phyloP scores from a whole-genome alignment of 2,888 invertebrate genomes.

The Acronicta aceris region DNA sequence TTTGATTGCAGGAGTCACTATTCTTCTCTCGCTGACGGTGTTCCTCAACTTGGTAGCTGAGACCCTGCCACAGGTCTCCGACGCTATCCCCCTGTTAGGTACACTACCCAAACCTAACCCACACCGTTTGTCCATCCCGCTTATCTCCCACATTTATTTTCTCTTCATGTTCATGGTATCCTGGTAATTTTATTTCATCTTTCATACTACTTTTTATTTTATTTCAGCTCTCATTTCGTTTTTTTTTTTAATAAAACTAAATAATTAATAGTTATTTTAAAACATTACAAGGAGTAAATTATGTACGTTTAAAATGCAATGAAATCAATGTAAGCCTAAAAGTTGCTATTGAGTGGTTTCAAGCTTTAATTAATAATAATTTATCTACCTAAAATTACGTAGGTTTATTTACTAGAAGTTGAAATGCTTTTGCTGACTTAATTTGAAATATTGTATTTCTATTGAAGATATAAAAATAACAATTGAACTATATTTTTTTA shows the following conservation, averaged over 20 bases:
- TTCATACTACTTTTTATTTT: slow-evolving; percentile 63
- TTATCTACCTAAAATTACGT: slow-evolving; percentile 32
- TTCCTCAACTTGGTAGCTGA: slow-evolving; percentile 99
- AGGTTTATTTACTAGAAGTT: slow-evolving; percentile 30
- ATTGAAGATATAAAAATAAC: slow-evolving; percentile 15
- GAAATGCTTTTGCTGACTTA: slow-evolving; percentile 43
- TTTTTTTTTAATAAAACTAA: slow-evolving; percentile 66
- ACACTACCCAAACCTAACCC: slow-evolving; percentile 89
- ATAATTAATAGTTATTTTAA: slow-evolving; percentile 81
- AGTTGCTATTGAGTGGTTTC: slow-evolving; percentile 63
- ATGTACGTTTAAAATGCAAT: slow-evolving; percentile 64
- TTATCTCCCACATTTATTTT: slow-evolving; percentile 71
- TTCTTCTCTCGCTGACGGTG: slow-evolving; percentile 99
- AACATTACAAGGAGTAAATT: slow-evolving; percentile 89
- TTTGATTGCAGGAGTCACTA: slow-evolving; percentile 98
- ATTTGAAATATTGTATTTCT: slow-evolving; percentile 14
- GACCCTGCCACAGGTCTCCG: slow-evolving; percentile 99
- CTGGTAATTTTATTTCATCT: slow-evolving; percentile 68
- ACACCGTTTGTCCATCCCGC: slow-evolving; percentile 74
- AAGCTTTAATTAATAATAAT: slow-evolving; percentile 51
- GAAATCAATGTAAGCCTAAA: slow-evolving; percentile 56
- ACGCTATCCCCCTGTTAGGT: slow-evolving; percentile 99
- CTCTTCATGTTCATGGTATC: slow-evolving; percentile 67
- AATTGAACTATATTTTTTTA: slow-evolving; percentile 24
- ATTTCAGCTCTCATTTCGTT: slow-evolving; percentile 63